phyloP scores from a whole-genome alignment of 2,888 invertebrate genomes.

The Catocala sponsa region DNA sequence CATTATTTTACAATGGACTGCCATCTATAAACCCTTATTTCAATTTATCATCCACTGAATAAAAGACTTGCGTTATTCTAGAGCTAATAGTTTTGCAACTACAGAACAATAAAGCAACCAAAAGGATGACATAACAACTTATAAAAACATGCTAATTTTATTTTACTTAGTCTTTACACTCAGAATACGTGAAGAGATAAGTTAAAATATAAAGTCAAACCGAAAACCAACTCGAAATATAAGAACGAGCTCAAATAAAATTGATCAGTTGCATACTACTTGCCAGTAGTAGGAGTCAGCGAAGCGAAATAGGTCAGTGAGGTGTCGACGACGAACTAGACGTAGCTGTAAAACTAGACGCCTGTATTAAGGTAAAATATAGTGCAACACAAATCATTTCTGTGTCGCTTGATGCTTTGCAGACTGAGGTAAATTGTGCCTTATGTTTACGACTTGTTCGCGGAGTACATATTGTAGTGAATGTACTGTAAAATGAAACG shows the following conservation, averaged over 20 bases:
- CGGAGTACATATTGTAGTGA: background rate
- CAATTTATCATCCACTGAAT: too few relatives aligned
- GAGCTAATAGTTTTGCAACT: too few relatives aligned
- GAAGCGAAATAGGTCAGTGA: constrained; percentile 46
- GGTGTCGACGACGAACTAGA: constrained; percentile 36
- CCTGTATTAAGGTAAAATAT: constrained; percentile 15
- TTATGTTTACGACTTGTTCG: constrained; percentile 2
- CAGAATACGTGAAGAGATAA: too few relatives aligned
- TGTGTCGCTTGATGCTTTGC: constrained; percentile 14
- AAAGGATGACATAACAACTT: too few relatives aligned
- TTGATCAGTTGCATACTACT: constrained; percentile 27
- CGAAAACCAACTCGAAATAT: background rate
- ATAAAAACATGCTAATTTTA: too few relatives aligned
- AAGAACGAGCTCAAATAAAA: constrained; percentile 4
- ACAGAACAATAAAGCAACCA: too few relatives aligned
- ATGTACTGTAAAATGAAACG: background rate
- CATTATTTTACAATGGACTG: too few relatives aligned
- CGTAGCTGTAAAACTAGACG: constrained; percentile 10
- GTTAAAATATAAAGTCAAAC: background rate
- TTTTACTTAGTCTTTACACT: too few relatives aligned
- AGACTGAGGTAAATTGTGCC: background rate
- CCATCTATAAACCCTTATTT: too few relatives aligned
- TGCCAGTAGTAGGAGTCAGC: constrained; percentile 35
- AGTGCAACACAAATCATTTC: constrained; percentile 25
- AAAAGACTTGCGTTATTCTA: too few relatives aligned